A percentile compares a stretch with the other conserved stretches of the same genome.
Evolutionary conservation across 2,888 invertebrate genomes (phyloP).

Genomic region (Rosalia funebris): DNA sequence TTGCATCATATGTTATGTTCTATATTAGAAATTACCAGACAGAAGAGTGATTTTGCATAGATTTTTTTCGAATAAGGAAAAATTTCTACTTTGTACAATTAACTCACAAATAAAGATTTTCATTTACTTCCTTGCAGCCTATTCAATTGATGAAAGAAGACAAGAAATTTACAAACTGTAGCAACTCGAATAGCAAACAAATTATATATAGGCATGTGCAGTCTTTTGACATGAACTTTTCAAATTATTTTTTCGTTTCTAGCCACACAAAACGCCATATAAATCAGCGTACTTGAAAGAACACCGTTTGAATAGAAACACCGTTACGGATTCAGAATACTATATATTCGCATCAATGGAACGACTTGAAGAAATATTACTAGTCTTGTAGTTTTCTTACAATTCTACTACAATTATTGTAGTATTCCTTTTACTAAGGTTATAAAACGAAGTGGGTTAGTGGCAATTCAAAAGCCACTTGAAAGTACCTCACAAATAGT

Average conservation of each 20-base stretch:
- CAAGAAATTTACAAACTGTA: too few relatives aligned
- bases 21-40: too few relatives aligned
- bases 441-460: constrained; percentile 15
- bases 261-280: constrained; percentile 5
- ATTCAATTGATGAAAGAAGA: too few relatives aligned
- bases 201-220: too few relatives aligned
- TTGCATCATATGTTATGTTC: too few relatives aligned
- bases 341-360: constrained; percentile 19
- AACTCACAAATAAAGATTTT: too few relatives aligned
- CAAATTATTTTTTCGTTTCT: constrained; percentile 6
- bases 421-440: constrained; percentile 15
- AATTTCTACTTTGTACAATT: too few relatives aligned
- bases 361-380: constrained; percentile 9
- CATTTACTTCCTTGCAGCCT: too few relatives aligned
- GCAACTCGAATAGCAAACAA: too few relatives aligned
- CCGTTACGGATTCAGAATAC: constrained; percentile 1
- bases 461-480: constrained; percentile 16
- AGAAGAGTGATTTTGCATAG: too few relatives aligned
- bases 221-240: background rate
- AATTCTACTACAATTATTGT: constrained; percentile 18
- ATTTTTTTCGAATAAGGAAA: too few relatives aligned
- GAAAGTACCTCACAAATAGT: constrained; percentile 22
- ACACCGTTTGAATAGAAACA: constrained; percentile 7
- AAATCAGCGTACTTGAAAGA: constrained; percentile 20
- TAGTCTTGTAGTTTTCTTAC: constrained; percentile 17